A percentile compares a stretch with the other conserved stretches of the same genome.
phyloP scores from a whole-genome alignment of 2,113 vertebrate genomes.

The Carollia perspicillata region DNA sequence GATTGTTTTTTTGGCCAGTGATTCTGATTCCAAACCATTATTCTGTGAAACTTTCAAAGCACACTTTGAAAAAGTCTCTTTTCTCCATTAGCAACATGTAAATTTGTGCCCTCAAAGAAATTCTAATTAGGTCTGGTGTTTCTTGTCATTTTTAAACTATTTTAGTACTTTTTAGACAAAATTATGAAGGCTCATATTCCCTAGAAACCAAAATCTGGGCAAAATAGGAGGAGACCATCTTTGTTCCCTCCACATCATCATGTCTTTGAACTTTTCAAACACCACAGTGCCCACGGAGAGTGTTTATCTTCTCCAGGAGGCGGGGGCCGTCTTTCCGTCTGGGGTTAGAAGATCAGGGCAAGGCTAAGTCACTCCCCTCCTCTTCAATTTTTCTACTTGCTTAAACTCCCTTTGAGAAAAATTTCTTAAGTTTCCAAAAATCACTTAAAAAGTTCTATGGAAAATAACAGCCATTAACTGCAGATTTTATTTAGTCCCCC shows the following conservation, averaged over 20 bases:
- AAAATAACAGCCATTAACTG: not conserved
- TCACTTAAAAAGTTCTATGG: not conserved
- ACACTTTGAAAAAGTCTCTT: not conserved
- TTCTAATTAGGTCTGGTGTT: not conserved
- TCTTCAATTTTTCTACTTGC: constrained; percentile 17
- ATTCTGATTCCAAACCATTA: not conserved
- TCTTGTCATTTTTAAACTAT: constrained; percentile 1
- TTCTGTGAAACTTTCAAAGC: not conserved
- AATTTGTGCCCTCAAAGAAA: not conserved
- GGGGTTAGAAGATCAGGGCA: not conserved
- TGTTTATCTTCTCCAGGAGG: constrained; percentile 38
- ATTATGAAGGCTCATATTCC: not conserved
- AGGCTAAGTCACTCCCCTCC: not conserved
- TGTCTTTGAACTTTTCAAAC: constrained; percentile 45
- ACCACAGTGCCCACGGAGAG: not conserved
- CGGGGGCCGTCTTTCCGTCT: not conserved
- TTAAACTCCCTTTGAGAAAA: not conserved
- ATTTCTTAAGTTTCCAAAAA: constrained; percentile 11
- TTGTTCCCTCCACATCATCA: not conserved
- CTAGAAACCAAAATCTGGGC: constrained; percentile 22
- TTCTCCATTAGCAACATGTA: not conserved
- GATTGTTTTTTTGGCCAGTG: not conserved
- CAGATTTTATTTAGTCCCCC: not conserved
- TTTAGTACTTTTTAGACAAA: constrained; percentile 51
- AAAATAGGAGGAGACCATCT: constrained; percentile 12